These are phyloP conservation scores for Dicerorhinus sumatrensis DNA, from an alignment of 2,113 vertebrate species.

Conservation along the genomic window DNA sequence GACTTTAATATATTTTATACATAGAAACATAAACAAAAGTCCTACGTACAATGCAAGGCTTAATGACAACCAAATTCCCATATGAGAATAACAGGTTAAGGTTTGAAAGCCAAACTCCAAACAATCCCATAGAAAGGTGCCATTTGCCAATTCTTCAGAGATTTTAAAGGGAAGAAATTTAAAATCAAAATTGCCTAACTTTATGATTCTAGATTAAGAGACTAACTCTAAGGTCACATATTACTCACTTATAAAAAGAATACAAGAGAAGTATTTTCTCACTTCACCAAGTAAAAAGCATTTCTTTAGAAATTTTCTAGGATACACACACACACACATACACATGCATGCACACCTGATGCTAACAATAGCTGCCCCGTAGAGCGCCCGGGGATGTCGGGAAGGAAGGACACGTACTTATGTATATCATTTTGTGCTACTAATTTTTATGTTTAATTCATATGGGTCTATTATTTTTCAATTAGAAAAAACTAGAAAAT, in stretches of 20 bases:
- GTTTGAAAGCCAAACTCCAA: background rate
- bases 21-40: slow-evolving; percentile 23
- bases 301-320: slow-evolving; percentile 30
- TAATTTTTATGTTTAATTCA: slow-evolving; percentile 40
- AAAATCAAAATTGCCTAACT: background rate
- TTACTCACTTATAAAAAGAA: background rate
- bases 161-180: slow-evolving; percentile 16
- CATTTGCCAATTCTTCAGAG: slow-evolving; percentile 7
- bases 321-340: background rate
- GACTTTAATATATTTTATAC: background rate
- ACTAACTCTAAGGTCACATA: background rate
- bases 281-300: slow-evolving; percentile 18
- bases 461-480: background rate
- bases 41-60: background rate
- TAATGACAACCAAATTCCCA: slow-evolving; percentile 19
- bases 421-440: background rate
- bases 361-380: background rate
- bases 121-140: slow-evolving; percentile 21
- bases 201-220: slow-evolving; percentile 18
- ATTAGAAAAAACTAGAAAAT: slow-evolving; percentile 24
- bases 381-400: background rate
- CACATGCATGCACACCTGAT: background rate
- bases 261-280: background rate
- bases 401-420: background rate
- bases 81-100: background rate